Percentiles rank a stretch among this genome's conserved stretches.
Conservation (phyloP, 2,113 vertebrate genomes). For the Odocoileus virginianus region DNA sequence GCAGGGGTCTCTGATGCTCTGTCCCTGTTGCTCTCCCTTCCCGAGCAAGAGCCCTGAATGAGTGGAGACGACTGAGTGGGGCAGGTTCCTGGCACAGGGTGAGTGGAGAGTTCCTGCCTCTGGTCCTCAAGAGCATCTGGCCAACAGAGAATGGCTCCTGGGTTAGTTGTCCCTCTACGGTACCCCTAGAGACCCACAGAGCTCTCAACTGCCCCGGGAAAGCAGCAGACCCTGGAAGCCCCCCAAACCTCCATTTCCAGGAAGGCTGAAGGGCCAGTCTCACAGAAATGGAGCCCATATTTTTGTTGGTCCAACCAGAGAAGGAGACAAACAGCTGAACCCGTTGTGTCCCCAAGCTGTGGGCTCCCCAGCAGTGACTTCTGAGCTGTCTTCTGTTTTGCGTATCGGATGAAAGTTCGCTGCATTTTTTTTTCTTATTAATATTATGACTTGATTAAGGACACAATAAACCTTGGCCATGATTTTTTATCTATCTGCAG, state of each 20-base stretch:
- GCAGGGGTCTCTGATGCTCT: background rate
- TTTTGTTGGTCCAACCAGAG: background rate
- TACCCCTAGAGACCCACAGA: background rate
- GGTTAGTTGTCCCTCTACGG: no score
- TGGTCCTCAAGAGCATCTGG: accelerated
- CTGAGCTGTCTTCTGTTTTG: background rate
- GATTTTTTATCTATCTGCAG: slow-evolving; percentile 64
- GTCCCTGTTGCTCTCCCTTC: background rate
- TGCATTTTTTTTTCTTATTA: slow-evolving; percentile 13
- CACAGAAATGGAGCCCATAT: accelerated
- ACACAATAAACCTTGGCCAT: slow-evolving; percentile 42
- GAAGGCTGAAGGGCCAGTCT: background rate
- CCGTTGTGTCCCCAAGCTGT: accelerated
- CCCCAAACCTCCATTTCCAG: background rate
- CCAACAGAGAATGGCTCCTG: background rate
- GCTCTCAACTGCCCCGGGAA: no score
- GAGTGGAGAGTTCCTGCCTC: background rate
- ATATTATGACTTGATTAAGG: slow-evolving; percentile 59
- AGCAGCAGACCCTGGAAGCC: background rate
- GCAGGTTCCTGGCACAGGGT: accelerated
- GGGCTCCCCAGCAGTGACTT: accelerated
- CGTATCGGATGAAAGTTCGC: background rate
- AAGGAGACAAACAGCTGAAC: background rate
- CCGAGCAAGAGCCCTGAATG: background rate
- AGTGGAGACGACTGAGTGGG: background rate